phyloP scores from a whole-genome alignment of 2,797 vertebrate genomes.

The Sebastes taczanowskii region DNA sequence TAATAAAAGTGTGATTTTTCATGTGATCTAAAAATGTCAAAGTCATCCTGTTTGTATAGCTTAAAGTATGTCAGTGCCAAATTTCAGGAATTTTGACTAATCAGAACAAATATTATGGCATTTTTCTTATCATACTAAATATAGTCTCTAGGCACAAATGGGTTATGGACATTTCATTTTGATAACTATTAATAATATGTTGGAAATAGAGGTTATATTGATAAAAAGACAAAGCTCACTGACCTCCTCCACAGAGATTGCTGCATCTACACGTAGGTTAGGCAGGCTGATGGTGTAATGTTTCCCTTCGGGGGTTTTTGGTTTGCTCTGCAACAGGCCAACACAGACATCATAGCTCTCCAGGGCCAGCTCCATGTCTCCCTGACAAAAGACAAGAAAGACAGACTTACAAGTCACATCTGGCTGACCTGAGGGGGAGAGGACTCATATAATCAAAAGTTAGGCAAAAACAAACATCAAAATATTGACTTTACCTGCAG shows the following conservation, averaged over 20 bases:
- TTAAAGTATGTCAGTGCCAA: no score
- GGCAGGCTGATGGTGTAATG: constrained; percentile 85
- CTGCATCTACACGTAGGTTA: constrained; percentile 89
- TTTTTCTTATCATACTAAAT: no score
- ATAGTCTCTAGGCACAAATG: no score
- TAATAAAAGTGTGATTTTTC: no score
- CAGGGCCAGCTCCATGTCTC: constrained; percentile 95
- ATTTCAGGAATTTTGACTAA: no score
- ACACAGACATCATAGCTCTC: constrained; percentile 96
- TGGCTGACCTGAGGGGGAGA: background rate
- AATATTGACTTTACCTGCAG: constrained; percentile 85
- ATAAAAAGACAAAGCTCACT: background rate
- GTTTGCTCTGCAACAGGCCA: constrained; percentile 87
- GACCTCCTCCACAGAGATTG: constrained; percentile 95
- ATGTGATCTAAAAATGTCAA: no score
- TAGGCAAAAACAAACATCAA: background rate
- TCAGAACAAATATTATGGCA: no score
- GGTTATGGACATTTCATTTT: background rate
- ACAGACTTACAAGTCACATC: background rate
- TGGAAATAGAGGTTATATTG: background rate
- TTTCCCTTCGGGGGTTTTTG: constrained; percentile 74
- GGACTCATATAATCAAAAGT: background rate
- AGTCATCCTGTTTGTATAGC: no score
- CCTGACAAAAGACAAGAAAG: constrained; percentile 76
- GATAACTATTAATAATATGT: background rate